Base-by-base conservation (phyloP, 2,888 invertebrate genomes). In the Drosophila sordidula region DNA sequence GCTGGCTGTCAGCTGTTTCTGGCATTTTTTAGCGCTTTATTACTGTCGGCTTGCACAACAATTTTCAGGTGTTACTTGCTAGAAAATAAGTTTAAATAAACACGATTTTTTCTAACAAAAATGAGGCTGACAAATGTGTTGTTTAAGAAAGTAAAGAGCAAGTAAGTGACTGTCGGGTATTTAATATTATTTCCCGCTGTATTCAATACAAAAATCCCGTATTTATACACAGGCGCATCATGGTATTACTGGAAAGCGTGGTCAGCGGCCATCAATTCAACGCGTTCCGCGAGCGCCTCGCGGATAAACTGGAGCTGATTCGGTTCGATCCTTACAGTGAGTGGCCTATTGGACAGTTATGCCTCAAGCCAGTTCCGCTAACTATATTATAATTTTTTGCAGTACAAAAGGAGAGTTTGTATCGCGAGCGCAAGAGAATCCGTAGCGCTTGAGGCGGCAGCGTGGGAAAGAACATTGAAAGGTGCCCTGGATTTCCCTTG, bases 311-410 rank as follows among this genome's bases (percentile, higher is more conserved):
- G 54, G 97, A 97, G 93, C 71, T 95, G 0, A 93, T 96, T 67
- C 91, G 93, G 56, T 97, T 95, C 81, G 97, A 97, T 93, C 97
- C 97, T 0, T 95, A 93, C 78, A 95, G 97, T 97, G 93, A 95
- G 95, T 94, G 11, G 0, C 0, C 16, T 9, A 6, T 4, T 11
- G 34, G 12, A 12, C 34, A 11, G 12, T 12, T 4, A 12, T 12
- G 34, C 34, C 34, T 4, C 4, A 4, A 12, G 12, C 4, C 11
- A 12, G 4, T 34, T 34, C 11, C 4, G 6, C 12, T 12, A 34
- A 34, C 34, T 9, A 2, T 9, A 18, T 41, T 16, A 5, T 6
- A 0, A 6, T 11, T 39, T 18, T 59, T 95, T 95, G 74, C 94
- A 97, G 97, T 97, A 89, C 96, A 95, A 91, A 89, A 92, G 74